Base-by-base conservation (phyloP, 1,140 invertebrate species). In the Meteorus sp. region DNA sequence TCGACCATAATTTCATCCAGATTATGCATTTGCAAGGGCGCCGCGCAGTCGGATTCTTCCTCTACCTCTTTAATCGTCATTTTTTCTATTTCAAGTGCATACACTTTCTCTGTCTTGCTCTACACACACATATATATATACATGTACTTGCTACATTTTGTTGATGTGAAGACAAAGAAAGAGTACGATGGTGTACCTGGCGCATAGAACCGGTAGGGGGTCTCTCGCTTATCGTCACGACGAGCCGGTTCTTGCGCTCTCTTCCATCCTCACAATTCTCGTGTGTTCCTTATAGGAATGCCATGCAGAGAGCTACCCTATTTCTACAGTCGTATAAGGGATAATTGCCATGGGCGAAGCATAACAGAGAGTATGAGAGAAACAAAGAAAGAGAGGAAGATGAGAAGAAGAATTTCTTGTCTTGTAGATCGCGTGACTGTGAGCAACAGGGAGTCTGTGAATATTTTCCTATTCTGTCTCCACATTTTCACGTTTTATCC, bases 161-260 rank as follows among this genome's bases (percentile, higher is more conserved):
- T n/a, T n/a, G n/a, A n/a, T n/a, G n/a, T n/a, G n/a, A n/a, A n/a
- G n/a, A n/a, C n/a, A n/a, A n/a, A n/a, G n/a, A n/a, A n/a, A n/a
- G n/a, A n/a, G n/a, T n/a, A n/a, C n/a, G n/a, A n/a, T n/a, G n/a
- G n/a, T n/a, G 27, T 48, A 41, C 37, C 31, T 35, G 37, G 23
- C 37, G 22, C 33, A 52, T 52, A 53, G 69, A 72, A 74, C 71
- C 74, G 71, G 74, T 76, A 74, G 74, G 71, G 71, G 69, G 70
- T 74, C 72, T 23, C 33, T n/a, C n/a, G n/a, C n/a, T 53, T 67
- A 70, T 66, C 71, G 65, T 72, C 62, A 63, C 56, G n/a, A n/a
- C n/a, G 66, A 73, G 72, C 74, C 74, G 73, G 74, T 76, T 76
- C 71, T 75, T 72, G 66, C 65, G 65, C 64, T 61, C 43, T 41